Base-by-base conservation (phyloP, 2,113 vertebrate genomes). In the Pitta sordida region DNA sequence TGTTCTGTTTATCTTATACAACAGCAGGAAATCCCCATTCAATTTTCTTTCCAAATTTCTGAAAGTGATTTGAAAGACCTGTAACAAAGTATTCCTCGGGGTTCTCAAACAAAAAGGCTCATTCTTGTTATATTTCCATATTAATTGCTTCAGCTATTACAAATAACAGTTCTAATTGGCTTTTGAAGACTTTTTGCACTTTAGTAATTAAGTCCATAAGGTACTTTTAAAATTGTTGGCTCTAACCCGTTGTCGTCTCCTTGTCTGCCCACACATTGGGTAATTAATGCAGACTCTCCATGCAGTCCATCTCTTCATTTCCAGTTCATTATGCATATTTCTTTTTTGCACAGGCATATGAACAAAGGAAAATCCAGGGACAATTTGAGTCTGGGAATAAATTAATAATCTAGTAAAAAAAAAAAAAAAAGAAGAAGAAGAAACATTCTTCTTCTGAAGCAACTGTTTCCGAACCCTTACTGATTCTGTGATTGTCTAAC, bases 1-100 rank as follows among this genome's bases (percentile, higher is more conserved):
- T 53, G 83, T 95, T 96, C 83, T 97, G 94, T 97, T 98, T 97
- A 95, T 96, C 91, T 96, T 94, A 86, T 32, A 95, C 86, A 97
- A 94, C 56, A 79, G 92, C 91, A 97, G 88, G 92, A 97, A 98
- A 97, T 94, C 94, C 82, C 94, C 41, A 19, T 94, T 95, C 86
- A 94, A 69, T 92, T 80, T 94, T 95, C 85, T 83, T 93, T 96
- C 94, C 91, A 97, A 94, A 86, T 93, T 95, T 97, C 88, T 97
- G 92, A 90, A 97, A 97, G 81, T 96, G 91, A 92, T 96, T 95
- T 95, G 88, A 95, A 96, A 94, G 88, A 81, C 85, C 55, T 80
- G 87, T 92, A 97, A 96, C 83, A 93, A 95, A 97, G 86, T 95
- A 97, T 94, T 96, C 96, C 95, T 95, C 8, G 6, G 96, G 81